Base-by-base conservation (phyloP, 2,113 vertebrate genomes). In the Xenopus tropicalis region DNA sequence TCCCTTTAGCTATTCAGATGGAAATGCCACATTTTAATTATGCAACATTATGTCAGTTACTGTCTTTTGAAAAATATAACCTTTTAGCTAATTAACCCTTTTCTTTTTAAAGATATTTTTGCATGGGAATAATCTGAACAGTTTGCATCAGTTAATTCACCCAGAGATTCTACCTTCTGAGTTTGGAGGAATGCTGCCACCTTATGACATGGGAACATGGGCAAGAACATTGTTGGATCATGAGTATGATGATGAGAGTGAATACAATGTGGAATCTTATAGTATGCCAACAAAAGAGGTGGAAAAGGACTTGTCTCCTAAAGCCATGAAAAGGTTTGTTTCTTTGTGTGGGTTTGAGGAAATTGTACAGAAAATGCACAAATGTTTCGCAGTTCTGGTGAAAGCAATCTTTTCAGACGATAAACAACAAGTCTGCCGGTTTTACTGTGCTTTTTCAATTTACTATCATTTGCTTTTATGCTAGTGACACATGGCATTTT, bases 151-250 rank as follows among this genome's bases (percentile, higher is more conserved):
- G 82, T 92, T 98, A 48, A 96, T 99, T 81, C 93, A 98, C 80
- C 97, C 97, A 0, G 97, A 99, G 91, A 99, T 99, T 82, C 80
- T 99, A 54, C 97, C 97, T 29, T 99, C 97, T 4, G 97, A 99
- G 79, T 94, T 99, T 80, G 97, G 97, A 24, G 97, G 97, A 64
- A 97, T 99, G 96, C 85, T 98, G 84, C 97, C 97, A 1, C 97
- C 97, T 12, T 99, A 99, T 5, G 96, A 99, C 66, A 99, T 99
- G 97, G 96, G 97, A 10, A 99, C 97, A 0, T 99, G 97, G 97
- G 97, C 97, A n/a, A 89, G 97, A 77, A 93, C 96, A 9, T 90
- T 99, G 76, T 93, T 99, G n/a, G 96, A 98, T 82, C 97, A 98
- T 0, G 97, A 97, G n/a, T 99, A 99, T 0, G 97, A 99, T 6